Percentiles rank a stretch among this genome's conserved stretches.
These are phyloP conservation scores for Pelmatolapia mariae DNA, from an alignment of 2,113 vertebrate genomes.

Conservation along the genomic window DNA sequence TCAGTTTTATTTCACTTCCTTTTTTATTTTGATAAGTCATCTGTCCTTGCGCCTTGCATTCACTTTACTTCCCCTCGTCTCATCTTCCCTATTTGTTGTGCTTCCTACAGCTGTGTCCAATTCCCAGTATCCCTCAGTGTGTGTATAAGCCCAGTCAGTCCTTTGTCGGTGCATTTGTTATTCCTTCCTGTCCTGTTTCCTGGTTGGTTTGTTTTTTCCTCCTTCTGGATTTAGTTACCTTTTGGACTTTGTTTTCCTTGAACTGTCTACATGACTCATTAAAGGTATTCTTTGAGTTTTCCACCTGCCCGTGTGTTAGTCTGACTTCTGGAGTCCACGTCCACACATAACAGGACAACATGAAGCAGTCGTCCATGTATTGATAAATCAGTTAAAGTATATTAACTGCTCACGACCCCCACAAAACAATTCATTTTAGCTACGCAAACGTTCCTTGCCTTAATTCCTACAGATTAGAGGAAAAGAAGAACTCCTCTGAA, in stretches of 20 bases:
- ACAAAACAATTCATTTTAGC: not conserved
- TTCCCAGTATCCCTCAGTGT: not conserved
- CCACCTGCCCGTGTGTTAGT: not conserved
- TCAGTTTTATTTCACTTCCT: not conserved
- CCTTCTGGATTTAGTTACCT: not conserved
- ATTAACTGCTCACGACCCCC: not conserved
- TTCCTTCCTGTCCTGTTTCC: not conserved
- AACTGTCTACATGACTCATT: not conserved
- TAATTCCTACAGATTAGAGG: not conserved
- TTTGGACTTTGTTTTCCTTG: not conserved
- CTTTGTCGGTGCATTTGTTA: not conserved
- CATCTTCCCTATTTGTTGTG: not conserved
- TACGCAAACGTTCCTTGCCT: fast-evolving
- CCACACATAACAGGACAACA: not conserved
- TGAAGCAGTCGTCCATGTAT: not conserved
- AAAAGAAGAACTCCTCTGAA: not conserved
- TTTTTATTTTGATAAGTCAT: not conserved
- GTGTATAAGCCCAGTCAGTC: not conserved
- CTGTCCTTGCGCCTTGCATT: fast-evolving
- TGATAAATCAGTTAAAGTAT: not conserved
- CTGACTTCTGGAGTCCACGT: not conserved
- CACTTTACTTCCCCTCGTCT: not conserved
- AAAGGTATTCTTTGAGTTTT: not conserved
- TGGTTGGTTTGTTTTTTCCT: not conserved
- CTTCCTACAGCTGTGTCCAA: not conserved